Evolutionary conservation across 2,888 invertebrate species (phyloP), one percentile per base, ranked within the genome.

Genomic region (Trissolcus japonicus): DNA sequence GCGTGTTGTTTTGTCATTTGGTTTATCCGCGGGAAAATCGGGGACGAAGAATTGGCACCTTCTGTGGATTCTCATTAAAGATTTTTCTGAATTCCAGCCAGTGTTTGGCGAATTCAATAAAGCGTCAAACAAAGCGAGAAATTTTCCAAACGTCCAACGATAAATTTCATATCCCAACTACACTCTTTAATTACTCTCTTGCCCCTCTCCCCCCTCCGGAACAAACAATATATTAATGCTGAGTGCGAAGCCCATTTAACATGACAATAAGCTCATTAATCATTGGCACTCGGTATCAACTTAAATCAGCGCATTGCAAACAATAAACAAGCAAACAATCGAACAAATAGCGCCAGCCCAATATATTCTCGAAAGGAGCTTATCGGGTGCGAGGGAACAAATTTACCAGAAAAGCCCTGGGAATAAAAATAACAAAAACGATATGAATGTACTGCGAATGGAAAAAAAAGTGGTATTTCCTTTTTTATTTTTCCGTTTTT

Each of bases 241-340:
- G 17, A 40, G 54, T 57, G 59, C 35, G 43, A 72, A 65, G 25
- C 59, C 54, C 72, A 65, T 59, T 72, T 72, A 65, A 63, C 59
- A 72, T 72, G 65, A 72, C 63, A 72, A 72, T 71, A 71, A 63
- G 51, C 63, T 63, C 72, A 72, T 72, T 72, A 60, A 57, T 63
- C 63, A 72, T 57, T 56, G n/a, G 17, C 25, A 62, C 40, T 7
- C 29, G 43, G 21, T 71, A 71, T 62, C 57, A 71, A 63, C 57
- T 53, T 57, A 57, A 71, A 71, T 71, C 71, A 63, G 62, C 48
- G 16, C 2, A 35, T 50, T 62, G 55, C 50, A 56, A 51, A 69
- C 62, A 71, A 71, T 51, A 11, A 51, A 51, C 51, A 19, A 51
- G 17, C 51, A 51, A 62, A 51, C 19, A 51, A 51, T 16, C 51